Evolutionary conservation across 2,888 invertebrate genomes (phyloP).

Genomic region (Drosophila flavopinicola): DNA sequence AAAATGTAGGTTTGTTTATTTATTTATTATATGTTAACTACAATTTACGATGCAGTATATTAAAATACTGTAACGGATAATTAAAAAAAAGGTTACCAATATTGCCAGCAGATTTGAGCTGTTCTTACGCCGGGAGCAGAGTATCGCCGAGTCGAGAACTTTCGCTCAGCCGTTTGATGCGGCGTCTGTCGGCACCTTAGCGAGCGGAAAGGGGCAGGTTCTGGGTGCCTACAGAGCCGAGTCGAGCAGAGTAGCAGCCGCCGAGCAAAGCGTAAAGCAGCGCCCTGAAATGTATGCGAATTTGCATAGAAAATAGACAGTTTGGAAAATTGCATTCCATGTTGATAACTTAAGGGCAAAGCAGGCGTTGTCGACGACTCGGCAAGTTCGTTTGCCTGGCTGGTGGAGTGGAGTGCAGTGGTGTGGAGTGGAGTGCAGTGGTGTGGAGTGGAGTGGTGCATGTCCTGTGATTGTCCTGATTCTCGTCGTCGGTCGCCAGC

Average conservation of each 20-base stretch:
- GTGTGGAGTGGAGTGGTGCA: too few species aligned
- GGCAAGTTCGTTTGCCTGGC: slow-evolving; percentile 12
- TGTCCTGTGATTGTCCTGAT: slow-evolving; percentile 28
- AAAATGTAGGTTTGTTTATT: too few species aligned
- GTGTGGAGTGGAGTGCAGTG: too few species aligned
- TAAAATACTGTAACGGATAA: too few species aligned
- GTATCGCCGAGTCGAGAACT: too few species aligned
- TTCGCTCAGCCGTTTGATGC: slow-evolving; percentile 27
- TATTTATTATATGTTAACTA: too few species aligned
- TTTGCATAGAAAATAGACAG: slow-evolving; percentile 79
- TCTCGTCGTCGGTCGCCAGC: slow-evolving; percentile 51
- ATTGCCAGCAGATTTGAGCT: too few species aligned
- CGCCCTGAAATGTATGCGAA: slow-evolving; percentile 70
- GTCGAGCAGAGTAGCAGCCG: slow-evolving; percentile 8
- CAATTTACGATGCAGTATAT: too few species aligned
- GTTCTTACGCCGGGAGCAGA: too few species aligned
- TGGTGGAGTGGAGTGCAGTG: too few species aligned
- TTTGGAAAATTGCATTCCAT: slow-evolving; percentile 79
- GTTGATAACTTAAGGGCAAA: slow-evolving; percentile 77
- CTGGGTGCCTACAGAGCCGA: slow-evolving; percentile 1
- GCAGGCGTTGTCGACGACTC: slow-evolving; percentile 36
- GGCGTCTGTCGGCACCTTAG: slow-evolving; percentile 39
- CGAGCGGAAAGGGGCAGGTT: slow-evolving; percentile 6
- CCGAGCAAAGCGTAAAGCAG: slow-evolving; percentile 30
- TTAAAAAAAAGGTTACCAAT: too few species aligned